Conservation (phyloP, 2,113 vertebrate genomes). For the Odontophorus gujanensis region DNA sequence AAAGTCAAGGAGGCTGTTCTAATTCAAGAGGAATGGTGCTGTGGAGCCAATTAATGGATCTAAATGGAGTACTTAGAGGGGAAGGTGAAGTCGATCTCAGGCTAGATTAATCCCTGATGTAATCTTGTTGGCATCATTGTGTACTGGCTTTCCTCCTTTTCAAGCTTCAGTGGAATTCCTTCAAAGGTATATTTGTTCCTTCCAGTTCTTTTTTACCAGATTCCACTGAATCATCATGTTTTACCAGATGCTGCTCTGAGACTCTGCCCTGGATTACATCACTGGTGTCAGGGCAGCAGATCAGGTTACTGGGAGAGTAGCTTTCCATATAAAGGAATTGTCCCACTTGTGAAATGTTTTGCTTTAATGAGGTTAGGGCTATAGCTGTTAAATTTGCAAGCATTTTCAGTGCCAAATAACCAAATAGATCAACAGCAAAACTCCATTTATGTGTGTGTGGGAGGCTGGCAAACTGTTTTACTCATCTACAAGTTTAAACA, state of each 20-base stretch:
- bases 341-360: not conserved
- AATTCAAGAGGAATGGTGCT: not conserved
- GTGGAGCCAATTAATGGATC: not conserved
- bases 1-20: not conserved
- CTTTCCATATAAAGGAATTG: not conserved
- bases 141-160: constrained; percentile 15
- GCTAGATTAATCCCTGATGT: constrained; percentile 48
- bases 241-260: constrained; percentile 23
- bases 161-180: constrained; percentile 35
- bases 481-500: not conserved
- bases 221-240: constrained; percentile 62
- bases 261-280: constrained; percentile 56
- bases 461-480: not conserved
- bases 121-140: constrained; percentile 34
- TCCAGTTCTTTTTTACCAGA: constrained; percentile 55
- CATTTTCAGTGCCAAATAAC: not conserved
- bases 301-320: not conserved
- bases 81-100: constrained; percentile 4
- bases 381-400: not conserved
- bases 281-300: not conserved
- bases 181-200: constrained; percentile 30
- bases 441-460: not conserved
- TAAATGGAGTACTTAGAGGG: not conserved
- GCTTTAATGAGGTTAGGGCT: constrained; percentile 23
- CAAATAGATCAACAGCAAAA: not conserved